Conservation (phyloP, 2,888 invertebrate species). For the Idaea straminata region DNA sequence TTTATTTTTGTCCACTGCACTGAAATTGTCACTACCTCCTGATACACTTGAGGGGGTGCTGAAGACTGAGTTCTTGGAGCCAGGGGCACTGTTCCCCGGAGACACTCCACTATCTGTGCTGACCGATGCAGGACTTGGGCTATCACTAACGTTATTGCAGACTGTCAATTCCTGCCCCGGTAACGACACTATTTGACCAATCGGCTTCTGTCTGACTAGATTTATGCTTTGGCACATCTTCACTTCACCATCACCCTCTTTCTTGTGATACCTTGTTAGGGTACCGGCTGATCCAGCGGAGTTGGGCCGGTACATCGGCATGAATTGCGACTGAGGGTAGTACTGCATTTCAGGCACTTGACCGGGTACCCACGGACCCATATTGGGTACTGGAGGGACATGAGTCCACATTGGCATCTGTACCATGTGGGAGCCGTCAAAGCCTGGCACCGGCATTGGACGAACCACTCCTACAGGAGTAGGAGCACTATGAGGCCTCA, state of each 20-base stretch:
- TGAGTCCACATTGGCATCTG: slow-evolving; percentile 72
- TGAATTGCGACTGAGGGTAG: slow-evolving; percentile 68
- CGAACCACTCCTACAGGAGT: slow-evolving; percentile 59
- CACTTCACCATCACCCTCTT: slow-evolving; percentile 57
- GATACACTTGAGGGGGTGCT: slow-evolving; percentile 42
- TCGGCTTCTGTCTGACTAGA: slow-evolving; percentile 74
- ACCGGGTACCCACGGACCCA: slow-evolving; percentile 65
- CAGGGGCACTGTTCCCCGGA: slow-evolving; percentile 66
- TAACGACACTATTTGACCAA: slow-evolving; percentile 72
- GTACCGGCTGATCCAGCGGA: slow-evolving; percentile 75
- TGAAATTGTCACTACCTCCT: slow-evolving; percentile 45
- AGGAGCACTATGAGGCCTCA: slow-evolving; percentile 68
- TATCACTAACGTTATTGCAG: slow-evolving; percentile 66
- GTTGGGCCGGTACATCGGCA: slow-evolving; percentile 70
- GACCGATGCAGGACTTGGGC: slow-evolving; percentile 69
- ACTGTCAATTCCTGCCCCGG: slow-evolving; percentile 73
- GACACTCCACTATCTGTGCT: slow-evolving; percentile 73
- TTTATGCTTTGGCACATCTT: slow-evolving; percentile 78
- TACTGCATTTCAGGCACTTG: slow-evolving; percentile 69
- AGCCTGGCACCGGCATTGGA: slow-evolving; percentile 56
- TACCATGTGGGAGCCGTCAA: slow-evolving; percentile 62
- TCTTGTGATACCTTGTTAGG: slow-evolving; percentile 69
- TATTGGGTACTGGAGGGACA: slow-evolving; percentile 60
- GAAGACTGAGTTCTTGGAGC: slow-evolving; percentile 63
- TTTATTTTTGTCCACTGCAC: slow-evolving; percentile 55